phyloP scores from a whole-genome alignment of 2,113 vertebrate species.

The Caretta caretta region DNA sequence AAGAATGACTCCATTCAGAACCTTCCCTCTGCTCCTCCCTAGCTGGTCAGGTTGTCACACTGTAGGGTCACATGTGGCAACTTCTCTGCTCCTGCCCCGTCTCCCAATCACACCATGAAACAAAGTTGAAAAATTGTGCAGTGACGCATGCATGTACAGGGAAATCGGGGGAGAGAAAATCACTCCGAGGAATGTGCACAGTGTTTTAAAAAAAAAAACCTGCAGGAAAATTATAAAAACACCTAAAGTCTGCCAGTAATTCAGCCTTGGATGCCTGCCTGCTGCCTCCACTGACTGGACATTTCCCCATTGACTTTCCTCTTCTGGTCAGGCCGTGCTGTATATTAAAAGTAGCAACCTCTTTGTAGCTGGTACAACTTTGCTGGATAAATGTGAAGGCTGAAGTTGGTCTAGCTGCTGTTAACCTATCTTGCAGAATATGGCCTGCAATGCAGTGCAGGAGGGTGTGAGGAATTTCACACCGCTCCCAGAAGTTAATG shows the following conservation, averaged over 20 bases:
- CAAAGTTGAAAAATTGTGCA: constrained; percentile 43
- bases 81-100: background rate
- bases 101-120: background rate
- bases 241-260: background rate
- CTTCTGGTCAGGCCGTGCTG: accelerated
- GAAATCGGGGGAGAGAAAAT: background rate
- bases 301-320: background rate
- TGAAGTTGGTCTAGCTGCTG: background rate
- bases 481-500: background rate
- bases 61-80: accelerated
- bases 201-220: background rate
- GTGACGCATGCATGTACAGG: background rate
- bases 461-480: background rate
- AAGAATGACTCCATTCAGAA: constrained; percentile 20
- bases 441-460: background rate
- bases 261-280: background rate
- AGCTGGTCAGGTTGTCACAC: constrained; percentile 4
- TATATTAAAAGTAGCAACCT: background rate
- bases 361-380: background rate
- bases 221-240: constrained; percentile 12
- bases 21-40: background rate
- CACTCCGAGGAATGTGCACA: background rate
- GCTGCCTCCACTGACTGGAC: accelerated
- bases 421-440: background rate
- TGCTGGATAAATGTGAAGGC: background rate